Evolutionary conservation across 2,888 invertebrate species (phyloP).

Genomic region (Cyclophora punctaria): DNA sequence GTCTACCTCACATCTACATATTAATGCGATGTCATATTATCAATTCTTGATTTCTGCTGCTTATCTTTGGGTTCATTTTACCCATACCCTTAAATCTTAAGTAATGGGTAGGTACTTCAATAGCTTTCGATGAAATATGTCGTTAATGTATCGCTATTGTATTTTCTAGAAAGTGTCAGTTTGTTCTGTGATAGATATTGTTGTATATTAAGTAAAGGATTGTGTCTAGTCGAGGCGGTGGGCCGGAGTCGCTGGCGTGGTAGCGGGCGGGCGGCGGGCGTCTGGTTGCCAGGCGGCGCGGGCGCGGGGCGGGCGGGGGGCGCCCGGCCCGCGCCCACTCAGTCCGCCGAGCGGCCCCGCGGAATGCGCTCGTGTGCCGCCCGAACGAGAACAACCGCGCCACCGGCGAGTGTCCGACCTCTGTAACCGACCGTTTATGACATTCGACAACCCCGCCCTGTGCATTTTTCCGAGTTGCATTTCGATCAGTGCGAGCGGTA

Average conservation of each 20-base stretch:
- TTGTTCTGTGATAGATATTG: conserved; percentile 11
- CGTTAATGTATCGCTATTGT: no score
- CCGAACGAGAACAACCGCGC: conserved; percentile 27
- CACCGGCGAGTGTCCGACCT: conserved; percentile 62
- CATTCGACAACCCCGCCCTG: conserved; percentile 73
- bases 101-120: no score
- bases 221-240: conserved; percentile 13
- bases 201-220: conserved; percentile 3
- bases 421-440: conserved; percentile 68
- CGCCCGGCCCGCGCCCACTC: conserved; percentile 36
- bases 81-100: no score
- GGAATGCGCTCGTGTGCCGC: conserved; percentile 44
- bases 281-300: conserved; percentile 32
- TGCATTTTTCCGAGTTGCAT: conserved; percentile 66
- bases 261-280: conserved; percentile 19
- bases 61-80: no score
- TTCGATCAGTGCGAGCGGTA: conserved; percentile 62
- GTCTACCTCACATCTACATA: no score
- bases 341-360: conserved; percentile 51
- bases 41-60: no score
- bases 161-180: no score
- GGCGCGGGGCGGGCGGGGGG: conserved; percentile 39
- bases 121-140: no score
- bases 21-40: no score
- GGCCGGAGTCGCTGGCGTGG: conserved; percentile 22